These are phyloP conservation scores for Conus betulinus DNA, from an alignment of 1,140 invertebrate species.

Conservation along the genomic window DNA sequence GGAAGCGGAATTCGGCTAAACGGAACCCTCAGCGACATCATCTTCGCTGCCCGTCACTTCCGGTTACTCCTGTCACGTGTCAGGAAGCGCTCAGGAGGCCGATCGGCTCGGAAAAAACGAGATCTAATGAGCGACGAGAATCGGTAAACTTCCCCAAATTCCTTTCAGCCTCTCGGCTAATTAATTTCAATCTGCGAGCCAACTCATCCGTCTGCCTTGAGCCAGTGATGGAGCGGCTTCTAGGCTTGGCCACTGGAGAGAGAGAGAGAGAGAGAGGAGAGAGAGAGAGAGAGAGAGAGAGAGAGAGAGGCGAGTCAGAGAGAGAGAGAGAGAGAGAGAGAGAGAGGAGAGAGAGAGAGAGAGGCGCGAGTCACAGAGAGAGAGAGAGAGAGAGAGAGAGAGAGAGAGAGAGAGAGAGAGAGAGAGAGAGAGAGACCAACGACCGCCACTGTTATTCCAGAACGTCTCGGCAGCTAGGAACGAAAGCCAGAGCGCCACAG, in stretches of 20 bases:
- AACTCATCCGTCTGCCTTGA: not conserved
- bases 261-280: no score
- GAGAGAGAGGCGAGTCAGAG: no score
- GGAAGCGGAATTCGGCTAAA: not conserved
- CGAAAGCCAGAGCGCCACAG: no score
- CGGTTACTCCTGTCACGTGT: not conserved
- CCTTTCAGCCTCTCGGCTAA: not conserved
- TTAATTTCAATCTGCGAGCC: not conserved
- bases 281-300: no score
- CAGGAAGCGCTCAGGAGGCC: not conserved
- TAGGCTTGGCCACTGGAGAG: no score
- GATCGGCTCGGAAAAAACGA: not conserved
- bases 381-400: no score
- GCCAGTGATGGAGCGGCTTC: no score
- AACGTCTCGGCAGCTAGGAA: no score
- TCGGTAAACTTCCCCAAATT: not conserved
- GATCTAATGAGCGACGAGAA: not conserved
- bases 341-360: no score
- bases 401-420: not conserved
- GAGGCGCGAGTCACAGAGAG: no score
- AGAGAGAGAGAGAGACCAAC: not conserved
- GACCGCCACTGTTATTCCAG: no score
- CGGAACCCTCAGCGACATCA: not conserved
- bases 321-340: no score
- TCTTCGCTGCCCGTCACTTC: not conserved